These are phyloP conservation scores for Melanostoma scalare DNA, from an alignment of 2,888 invertebrate genomes.

Conservation along the genomic window DNA sequence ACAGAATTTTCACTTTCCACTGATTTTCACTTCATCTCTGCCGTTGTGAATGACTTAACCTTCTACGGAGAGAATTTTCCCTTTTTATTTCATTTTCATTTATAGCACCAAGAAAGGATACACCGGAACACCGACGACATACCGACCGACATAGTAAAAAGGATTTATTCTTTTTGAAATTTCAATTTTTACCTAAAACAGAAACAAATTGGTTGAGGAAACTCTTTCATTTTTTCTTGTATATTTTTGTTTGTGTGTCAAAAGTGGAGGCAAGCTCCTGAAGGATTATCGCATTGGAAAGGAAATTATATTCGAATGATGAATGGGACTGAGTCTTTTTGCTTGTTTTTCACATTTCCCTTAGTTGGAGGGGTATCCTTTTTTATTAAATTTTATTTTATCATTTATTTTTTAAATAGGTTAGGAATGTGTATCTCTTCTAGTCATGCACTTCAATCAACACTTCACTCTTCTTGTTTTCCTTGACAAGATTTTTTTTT, in stretches of 20 bases:
- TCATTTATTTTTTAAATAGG: no score
- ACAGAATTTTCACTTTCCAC: conserved; percentile 61
- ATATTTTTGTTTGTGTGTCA: background rate
- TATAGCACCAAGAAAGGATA: conserved; percentile 33
- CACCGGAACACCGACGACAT: conserved; percentile 11
- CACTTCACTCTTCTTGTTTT: conserved; percentile 19
- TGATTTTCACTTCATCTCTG: conserved; percentile 51
- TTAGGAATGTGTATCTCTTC: conserved; percentile 11
- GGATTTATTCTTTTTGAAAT: conserved; percentile 7
- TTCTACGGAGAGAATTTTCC: background rate
- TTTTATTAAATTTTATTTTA: no score
- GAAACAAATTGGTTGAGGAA: conserved; percentile 38
- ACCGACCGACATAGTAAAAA: conserved; percentile 20
- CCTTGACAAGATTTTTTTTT: conserved; percentile 1
- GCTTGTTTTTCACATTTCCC: background rate
- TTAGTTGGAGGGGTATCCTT: background rate
- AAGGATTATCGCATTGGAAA: conserved; percentile 46
- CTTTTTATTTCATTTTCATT: conserved; percentile 9
- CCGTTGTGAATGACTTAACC: conserved; percentile 16
- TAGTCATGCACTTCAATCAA: conserved; percentile 44
- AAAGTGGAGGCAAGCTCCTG: background rate
- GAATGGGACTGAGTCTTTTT: conserved; percentile 31
- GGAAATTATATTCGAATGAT: conserved; percentile 47
- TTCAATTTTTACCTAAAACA: conserved; percentile 60
- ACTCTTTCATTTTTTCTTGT: conserved; percentile 14